These are phyloP conservation scores for Hesperophylax magnus DNA, from an alignment of 1,140 invertebrate species.

Conservation along the genomic window DNA sequence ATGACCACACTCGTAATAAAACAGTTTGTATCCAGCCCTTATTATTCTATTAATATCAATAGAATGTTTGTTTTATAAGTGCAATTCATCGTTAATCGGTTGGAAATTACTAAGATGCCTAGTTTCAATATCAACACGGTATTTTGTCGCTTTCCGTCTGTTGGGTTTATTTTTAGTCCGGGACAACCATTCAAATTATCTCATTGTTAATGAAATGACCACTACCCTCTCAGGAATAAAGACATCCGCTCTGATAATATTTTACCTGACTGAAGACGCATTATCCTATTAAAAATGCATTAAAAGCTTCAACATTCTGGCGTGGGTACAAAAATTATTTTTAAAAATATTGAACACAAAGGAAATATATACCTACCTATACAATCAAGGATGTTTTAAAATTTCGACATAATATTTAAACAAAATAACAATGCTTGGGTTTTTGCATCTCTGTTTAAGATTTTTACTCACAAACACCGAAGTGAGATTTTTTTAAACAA, in stretches of 20 bases:
- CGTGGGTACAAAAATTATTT: neutral
- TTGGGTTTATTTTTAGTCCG: neutral
- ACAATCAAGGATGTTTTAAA: neutral
- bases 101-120: too few species aligned
- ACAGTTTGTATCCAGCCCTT: neutral
- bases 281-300: slow-evolving; percentile 25
- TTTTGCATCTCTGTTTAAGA: neutral
- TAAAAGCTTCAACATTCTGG: neutral
- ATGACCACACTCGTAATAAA: too few species aligned
- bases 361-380: too few species aligned
- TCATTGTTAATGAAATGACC: slow-evolving; percentile 28
- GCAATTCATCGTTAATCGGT: too few species aligned
- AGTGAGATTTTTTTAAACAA: neutral
- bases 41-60: neutral
- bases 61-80: too few species aligned
- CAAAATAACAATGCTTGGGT: too few species aligned
- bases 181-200: neutral
- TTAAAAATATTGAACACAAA: neutral
- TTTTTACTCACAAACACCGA: neutral
- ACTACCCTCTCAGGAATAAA: neutral
- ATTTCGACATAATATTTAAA: neutral
- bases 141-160: slow-evolving; percentile 16
- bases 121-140: too few species aligned
- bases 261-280: neutral
- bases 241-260: neutral